Conservation (phyloP, 2,888 invertebrate species). For the Nomada goodeniana region DNA sequence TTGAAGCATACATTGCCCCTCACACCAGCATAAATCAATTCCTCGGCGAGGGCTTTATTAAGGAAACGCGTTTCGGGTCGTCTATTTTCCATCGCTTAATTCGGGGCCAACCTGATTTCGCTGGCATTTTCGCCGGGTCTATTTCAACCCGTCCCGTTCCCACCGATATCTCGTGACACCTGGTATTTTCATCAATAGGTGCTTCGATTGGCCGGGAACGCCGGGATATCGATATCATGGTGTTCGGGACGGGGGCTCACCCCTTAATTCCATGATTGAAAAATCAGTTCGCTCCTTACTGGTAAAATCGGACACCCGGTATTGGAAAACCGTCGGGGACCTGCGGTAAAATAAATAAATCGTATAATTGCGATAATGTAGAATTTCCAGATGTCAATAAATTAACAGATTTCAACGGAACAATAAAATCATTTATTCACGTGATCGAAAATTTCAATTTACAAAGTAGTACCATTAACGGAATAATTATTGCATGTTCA, state of each 20-base stretch:
- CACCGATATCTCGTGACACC: slow-evolving; percentile 16
- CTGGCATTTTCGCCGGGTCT: slow-evolving; percentile 39
- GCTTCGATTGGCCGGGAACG: neutral
- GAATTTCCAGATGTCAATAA: no score
- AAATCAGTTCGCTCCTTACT: neutral
- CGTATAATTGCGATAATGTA: no score
- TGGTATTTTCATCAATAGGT: slow-evolving; percentile 23
- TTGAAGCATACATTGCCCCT: no score
- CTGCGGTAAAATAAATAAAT: no score
- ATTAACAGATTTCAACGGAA: no score
- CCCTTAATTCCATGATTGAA: neutral
- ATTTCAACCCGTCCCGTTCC: slow-evolving; percentile 33
- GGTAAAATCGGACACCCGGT: neutral
- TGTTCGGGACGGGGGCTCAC: no score
- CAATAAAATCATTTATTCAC: no score
- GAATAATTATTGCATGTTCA: no score
- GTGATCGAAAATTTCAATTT: no score
- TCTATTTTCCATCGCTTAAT: slow-evolving; percentile 49
- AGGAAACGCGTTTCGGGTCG: slow-evolving; percentile 36
- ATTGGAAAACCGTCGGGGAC: no score
- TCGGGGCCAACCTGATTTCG: slow-evolving; percentile 51
- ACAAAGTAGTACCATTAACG: no score
- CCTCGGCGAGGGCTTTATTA: slow-evolving; percentile 33
- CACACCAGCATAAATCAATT: slow-evolving; percentile 20
- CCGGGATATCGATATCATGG: neutral